Evolutionary conservation across 2,888 invertebrate species (phyloP), one percentile per base, ranked within the genome.

Genomic region (Lepidocyrtoides sp.): DNA sequence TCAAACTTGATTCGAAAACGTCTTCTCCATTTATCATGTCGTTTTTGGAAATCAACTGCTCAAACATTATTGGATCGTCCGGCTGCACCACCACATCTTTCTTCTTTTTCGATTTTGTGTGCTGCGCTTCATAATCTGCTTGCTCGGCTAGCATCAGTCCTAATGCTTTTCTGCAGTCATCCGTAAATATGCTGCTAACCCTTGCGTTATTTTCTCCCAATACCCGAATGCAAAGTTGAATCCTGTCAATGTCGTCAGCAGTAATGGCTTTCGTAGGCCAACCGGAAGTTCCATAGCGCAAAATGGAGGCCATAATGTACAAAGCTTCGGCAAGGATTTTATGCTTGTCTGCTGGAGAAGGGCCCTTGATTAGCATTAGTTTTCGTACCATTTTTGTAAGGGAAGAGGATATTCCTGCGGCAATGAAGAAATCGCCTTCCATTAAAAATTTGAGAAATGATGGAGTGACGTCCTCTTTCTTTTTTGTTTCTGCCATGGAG

Each of bases 351-450:
- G 94, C 93, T 91, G 96, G 95, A 2, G 95, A 92, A 20, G 54
- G 77, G 36, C 95, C 95, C 14, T 88, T 88, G 60, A 63, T 82
- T 1, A 91, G 54, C n/a, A 91, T 92, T 66, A 96, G 94, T 87
- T 97, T 96, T 77, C 99, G 96, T 0, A 98, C 98, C 94, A 99
- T 95, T 96, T 99, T 99, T 57, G 98, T 97, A 82, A 99, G 96
- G 41, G 98, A 98, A 0, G 99, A 98, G 63, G 98, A 98, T 23
- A 99, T 96, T 60, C 98, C 97, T 8, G 99, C 98, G 0, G 98
- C 99, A 92, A 99, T 97, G 95, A 99, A 99, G 95, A 99, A 99
- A 95, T 99, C 99, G 0, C 99, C 99, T 93, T 98, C 97, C 96
- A 98, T 97, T 94, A 99, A 96, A 95, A 98, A 99, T 94, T 97